These are phyloP conservation scores for Pachycephala philippinensis DNA, from an alignment of 2,113 vertebrate species.

Conservation along the genomic window DNA sequence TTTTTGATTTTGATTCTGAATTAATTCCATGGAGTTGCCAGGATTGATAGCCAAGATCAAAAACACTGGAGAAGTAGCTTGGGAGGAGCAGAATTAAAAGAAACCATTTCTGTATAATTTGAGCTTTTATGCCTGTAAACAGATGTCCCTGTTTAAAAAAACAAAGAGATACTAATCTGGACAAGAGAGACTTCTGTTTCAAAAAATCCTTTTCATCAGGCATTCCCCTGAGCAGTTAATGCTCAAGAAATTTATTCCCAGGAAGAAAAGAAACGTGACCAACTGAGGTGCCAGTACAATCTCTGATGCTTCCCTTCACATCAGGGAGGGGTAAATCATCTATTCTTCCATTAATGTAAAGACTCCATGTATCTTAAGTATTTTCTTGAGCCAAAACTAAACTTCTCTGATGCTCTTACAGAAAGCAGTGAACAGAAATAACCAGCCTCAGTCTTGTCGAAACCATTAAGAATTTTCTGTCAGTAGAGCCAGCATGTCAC, in stretches of 20 bases:
- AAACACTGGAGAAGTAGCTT: not conserved
- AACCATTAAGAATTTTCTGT: not conserved
- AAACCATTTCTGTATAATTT: not conserved
- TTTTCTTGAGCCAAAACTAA: not conserved
- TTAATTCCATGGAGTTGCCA: not conserved
- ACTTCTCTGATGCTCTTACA: not conserved
- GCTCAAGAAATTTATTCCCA: not conserved
- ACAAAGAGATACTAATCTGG: not conserved
- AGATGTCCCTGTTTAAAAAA: not conserved
- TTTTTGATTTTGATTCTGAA: slow-evolving; percentile 26
- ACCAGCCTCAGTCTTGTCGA: not conserved
- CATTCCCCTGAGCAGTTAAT: not conserved
- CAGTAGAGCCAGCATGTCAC: not conserved
- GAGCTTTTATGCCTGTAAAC: slow-evolving; percentile 18
- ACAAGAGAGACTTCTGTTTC: not conserved
- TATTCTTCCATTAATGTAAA: not conserved
- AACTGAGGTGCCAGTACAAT: not conserved
- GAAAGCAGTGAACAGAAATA: not conserved
- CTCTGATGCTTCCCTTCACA: not conserved
- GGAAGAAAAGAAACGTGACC: slow-evolving; percentile 3
- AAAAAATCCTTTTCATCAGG: not conserved
- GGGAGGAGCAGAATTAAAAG: not conserved
- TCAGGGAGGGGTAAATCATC: not conserved
- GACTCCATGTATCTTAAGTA: not conserved
- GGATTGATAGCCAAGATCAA: slow-evolving; percentile 9